These are phyloP conservation scores for Sebastes oblongus DNA, from an alignment of 2,797 vertebrate genomes.

Conservation along the genomic window DNA sequence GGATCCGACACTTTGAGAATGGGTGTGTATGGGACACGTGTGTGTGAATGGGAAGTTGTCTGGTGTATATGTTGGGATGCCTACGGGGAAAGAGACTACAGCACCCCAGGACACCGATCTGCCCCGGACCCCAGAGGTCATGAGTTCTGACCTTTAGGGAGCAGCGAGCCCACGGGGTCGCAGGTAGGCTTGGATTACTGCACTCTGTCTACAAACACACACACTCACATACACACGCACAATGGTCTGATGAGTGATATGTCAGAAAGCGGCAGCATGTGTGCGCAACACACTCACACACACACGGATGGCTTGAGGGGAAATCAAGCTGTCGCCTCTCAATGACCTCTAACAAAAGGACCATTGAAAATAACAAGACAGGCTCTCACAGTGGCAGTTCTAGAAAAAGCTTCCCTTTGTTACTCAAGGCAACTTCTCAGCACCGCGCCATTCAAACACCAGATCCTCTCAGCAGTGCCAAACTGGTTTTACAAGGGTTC, in stretches of 20 bases:
- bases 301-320: conserved; percentile 63
- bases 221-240: conserved; percentile 18
- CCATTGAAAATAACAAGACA: conserved; percentile 76
- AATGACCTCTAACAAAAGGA: conserved; percentile 77
- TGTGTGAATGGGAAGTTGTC: not conserved
- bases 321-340: conserved; percentile 76
- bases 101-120: conserved; percentile 56
- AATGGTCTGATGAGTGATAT: conserved; percentile 49
- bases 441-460: conserved; percentile 39
- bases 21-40: not conserved
- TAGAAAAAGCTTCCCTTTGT: conserved; percentile 72
- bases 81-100: conserved; percentile 30
- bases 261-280: conserved; percentile 47
- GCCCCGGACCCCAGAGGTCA: conserved; percentile 51
- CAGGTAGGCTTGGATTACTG: conserved; percentile 66
- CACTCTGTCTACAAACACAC: conserved; percentile 29
- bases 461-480: conserved; percentile 32
- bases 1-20: not conserved
- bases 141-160: conserved; percentile 52
- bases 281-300: conserved; percentile 37
- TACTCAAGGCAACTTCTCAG: conserved; percentile 55
- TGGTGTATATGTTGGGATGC: not conserved
- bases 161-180: conserved; percentile 50
- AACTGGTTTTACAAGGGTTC: conserved; percentile 37
- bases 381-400: conserved; percentile 63